Evolutionary conservation across 2,797 vertebrate genomes (phyloP).

Genomic region (Bradypodion ventrale): DNA sequence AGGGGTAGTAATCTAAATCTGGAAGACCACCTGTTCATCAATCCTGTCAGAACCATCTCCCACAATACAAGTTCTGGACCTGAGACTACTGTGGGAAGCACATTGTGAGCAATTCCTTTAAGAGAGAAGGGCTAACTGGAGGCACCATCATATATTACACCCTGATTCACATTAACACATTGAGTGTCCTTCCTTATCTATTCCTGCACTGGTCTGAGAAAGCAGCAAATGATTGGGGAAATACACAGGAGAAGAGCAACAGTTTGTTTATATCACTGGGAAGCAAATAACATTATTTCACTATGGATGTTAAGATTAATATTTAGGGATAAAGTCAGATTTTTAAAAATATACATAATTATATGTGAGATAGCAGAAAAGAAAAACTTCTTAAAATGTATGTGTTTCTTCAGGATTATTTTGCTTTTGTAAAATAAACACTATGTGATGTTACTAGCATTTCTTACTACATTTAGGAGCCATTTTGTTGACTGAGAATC

Average conservation of each 20-base stretch:
- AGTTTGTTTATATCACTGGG: neutral
- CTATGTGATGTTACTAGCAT: slow-evolving; percentile 8
- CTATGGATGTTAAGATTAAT: neutral
- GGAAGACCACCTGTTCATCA: neutral
- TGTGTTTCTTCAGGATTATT: slow-evolving; percentile 23
- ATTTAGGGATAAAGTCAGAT: neutral
- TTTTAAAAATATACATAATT: neutral
- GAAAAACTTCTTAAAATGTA: neutral
- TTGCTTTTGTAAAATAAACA: slow-evolving; percentile 6
- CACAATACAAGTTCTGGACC: neutral
- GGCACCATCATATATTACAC: neutral
- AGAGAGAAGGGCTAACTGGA: neutral
- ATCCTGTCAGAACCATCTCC: neutral
- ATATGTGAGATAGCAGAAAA: neutral
- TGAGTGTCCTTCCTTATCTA: neutral
- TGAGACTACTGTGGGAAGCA: neutral
- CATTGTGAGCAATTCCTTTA: neutral
- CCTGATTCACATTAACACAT: neutral
- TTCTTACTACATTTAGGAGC: slow-evolving; percentile 57
- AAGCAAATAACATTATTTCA: neutral
- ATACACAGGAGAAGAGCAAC: neutral
- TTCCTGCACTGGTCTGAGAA: neutral
- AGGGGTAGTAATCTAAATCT: neutral
- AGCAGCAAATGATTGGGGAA: neutral
- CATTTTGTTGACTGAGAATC: slow-evolving; percentile 66